Conservation (phyloP, 2,888 invertebrate genomes). For the Leptogaster cylindrica region DNA sequence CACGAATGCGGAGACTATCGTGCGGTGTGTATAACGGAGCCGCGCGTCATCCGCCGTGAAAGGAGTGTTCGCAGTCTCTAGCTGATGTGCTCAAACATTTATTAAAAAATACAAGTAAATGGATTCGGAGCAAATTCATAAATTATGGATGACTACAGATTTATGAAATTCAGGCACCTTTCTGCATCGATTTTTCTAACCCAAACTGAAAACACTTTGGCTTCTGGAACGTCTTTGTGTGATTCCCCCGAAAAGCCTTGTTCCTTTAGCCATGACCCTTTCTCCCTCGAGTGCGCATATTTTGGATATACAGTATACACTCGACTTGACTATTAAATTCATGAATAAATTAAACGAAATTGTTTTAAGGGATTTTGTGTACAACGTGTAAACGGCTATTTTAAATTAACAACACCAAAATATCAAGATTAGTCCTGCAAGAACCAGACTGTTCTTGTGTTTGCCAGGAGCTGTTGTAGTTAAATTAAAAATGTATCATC, state of each 20-base stretch:
- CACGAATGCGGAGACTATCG: no score
- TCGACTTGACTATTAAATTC: background rate
- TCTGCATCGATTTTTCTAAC: constrained; percentile 29
- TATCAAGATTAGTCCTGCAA: no score
- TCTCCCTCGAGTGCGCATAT: background rate
- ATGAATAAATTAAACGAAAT: constrained; percentile 21
- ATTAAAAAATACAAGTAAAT: constrained; percentile 6
- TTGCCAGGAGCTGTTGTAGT: no score
- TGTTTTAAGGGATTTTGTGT: background rate
- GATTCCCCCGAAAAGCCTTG: background rate
- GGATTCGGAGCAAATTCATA: constrained; percentile 5
- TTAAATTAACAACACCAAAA: no score
- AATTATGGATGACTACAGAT: constrained; percentile 27
- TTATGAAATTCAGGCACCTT: constrained; percentile 11
- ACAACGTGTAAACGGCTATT: background rate
- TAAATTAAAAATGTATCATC: no score
- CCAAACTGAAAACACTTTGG: background rate
- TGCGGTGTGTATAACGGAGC: no score
- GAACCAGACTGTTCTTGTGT: no score
- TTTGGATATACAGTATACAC: constrained; percentile 2
- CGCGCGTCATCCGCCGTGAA: background rate
- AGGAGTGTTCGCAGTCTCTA: background rate
- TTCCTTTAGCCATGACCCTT: constrained; percentile 14
- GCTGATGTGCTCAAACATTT: constrained; percentile 10
- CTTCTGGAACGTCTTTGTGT: no score